These are phyloP conservation scores for Paedocypris micromegethes DNA, from an alignment of 2,797 vertebrate species.

Conservation along the genomic window DNA sequence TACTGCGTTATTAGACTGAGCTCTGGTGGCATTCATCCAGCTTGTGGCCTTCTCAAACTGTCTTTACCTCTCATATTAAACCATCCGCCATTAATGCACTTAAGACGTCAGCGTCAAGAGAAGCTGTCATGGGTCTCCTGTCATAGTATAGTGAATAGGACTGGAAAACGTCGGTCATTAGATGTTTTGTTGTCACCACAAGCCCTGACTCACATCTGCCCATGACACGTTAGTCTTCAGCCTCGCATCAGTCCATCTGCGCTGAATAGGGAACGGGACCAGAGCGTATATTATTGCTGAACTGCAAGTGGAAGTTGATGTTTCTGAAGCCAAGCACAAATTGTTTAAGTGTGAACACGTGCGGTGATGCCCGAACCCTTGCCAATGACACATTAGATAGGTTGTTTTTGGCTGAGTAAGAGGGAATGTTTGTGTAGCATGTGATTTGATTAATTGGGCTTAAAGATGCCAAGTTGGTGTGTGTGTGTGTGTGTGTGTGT, in stretches of 20 bases:
- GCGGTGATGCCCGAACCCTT: constrained; percentile 7
- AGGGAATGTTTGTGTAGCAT: constrained; percentile 41
- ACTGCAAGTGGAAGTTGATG: background rate
- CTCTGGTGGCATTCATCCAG: background rate
- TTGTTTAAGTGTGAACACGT: background rate
- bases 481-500: constrained; percentile 46
- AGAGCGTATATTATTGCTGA: background rate
- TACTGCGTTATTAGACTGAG: too few relatives aligned
- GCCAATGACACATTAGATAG: constrained; percentile 37
- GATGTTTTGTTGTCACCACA: background rate
- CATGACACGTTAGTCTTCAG: background rate
- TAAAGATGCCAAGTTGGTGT: constrained; percentile 59
- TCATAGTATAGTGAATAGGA: constrained; percentile 9
- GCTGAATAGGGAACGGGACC: background rate
- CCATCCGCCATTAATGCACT: constrained; percentile 13
- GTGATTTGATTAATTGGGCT: constrained; percentile 65
- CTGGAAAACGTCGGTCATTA: constrained; percentile 8
- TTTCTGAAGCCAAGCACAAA: background rate
- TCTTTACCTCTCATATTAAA: background rate
- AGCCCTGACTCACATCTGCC: background rate
- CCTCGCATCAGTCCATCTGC: background rate
- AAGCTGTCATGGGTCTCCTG: constrained; percentile 16
- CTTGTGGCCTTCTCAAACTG: background rate
- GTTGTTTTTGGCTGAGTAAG: constrained; percentile 10
- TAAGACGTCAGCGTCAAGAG: background rate